phyloP scores from a whole-genome alignment of 2,113 vertebrate genomes.

The Alectura lathami region DNA sequence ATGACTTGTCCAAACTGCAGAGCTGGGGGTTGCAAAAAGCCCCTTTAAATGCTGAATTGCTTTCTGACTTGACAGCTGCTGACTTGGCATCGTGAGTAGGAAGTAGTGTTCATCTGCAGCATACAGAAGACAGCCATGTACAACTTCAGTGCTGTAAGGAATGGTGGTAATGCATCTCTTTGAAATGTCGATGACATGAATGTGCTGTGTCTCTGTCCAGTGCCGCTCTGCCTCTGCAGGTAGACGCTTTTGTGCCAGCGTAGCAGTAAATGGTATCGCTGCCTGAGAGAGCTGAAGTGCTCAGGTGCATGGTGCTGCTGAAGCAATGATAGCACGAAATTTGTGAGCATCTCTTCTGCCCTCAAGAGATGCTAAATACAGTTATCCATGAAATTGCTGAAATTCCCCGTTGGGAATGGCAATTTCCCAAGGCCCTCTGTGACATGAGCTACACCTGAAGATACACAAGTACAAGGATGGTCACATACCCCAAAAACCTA shows the following conservation, averaged over 20 bases:
- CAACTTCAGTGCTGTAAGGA: background rate
- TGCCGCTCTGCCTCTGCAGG: background rate
- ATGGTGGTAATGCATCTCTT: background rate
- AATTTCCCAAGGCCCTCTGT: background rate
- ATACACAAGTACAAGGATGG: background rate
- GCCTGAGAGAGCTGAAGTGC: background rate
- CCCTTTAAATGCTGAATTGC: background rate
- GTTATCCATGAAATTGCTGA: background rate
- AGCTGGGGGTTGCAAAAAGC: background rate
- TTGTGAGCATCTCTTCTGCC: background rate
- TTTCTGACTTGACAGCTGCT: background rate
- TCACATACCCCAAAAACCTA: background rate
- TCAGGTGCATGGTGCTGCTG: background rate
- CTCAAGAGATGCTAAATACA: background rate
- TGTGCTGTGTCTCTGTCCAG: background rate
- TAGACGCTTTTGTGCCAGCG: background rate
- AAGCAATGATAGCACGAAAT: background rate
- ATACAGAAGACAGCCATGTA: background rate
- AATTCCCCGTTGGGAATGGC: background rate
- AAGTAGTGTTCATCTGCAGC: background rate
- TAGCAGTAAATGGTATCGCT: background rate
- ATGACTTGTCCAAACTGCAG: background rate
- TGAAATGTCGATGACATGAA: fast-evolving
- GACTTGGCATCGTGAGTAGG: background rate
- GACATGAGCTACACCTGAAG: background rate